Evolutionary conservation across 2,888 invertebrate species (phyloP), one percentile per base, ranked within the genome.

Genomic region (Eueremaeus valkanovi): DNA sequence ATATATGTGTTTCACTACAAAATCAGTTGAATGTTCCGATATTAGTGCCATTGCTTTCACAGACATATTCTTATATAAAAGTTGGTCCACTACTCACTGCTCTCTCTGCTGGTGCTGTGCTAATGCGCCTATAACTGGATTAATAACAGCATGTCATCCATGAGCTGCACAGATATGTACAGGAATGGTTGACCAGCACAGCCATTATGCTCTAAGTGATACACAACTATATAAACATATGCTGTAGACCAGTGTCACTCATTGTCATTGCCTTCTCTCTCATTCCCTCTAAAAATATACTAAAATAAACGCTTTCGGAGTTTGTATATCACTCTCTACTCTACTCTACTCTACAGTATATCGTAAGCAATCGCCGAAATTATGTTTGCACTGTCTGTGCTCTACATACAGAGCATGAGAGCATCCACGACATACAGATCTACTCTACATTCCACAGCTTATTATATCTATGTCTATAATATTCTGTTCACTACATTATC

Each of bases 41-140:
- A 55, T n/a, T 55, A 24, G 55, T 55, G 55, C n/a, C 55, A 21
- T 21, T 55, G 24, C 21, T 55, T 9, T n/a, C n/a, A 55, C 9
- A 58, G 27, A 58, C 58, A 51, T 51, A 51, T 51, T 51, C n/a
- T 51, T 51, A 51, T 51, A 51, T 36, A 36, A 36, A 36, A 36
- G 36, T 36, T 49, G 49, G 49, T 11, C 18, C n/a, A n/a, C n/a
- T n/a, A n/a, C n/a, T n/a, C n/a, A n/a, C n/a, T n/a, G n/a, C n/a
- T n/a, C n/a, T 9, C 11, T n/a, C 49, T 49, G 27, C 9, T 58
- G 16, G 9, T 27, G 6, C 9, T 29, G 16, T 27, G 45, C 78
- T 78, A 78, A 78, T 78, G 77, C 78, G 78, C 76, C 78, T 76
- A 77, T 78, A 78, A 78, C 77, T 78, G 78, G 78, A 78, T 78